Conservation (phyloP, 2,797 vertebrate species). For the Muscicapa striata region DNA sequence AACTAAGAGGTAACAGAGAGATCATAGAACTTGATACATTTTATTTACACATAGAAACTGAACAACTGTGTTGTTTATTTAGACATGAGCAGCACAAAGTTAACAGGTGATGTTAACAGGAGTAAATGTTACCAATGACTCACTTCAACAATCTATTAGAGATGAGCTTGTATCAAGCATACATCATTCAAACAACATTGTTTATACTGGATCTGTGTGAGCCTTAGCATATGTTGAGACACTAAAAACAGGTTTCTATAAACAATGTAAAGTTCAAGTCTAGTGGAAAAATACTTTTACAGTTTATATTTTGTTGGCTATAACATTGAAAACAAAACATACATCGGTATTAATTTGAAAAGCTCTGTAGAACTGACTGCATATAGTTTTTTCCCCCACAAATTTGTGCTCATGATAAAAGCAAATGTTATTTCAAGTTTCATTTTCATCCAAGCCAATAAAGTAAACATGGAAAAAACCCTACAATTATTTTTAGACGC, state of each 20-base stretch:
- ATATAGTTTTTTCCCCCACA: not conserved
- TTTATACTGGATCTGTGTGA: constrained; percentile 44
- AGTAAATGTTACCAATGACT: constrained; percentile 43
- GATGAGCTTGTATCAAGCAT: constrained; percentile 44
- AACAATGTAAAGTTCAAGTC: constrained; percentile 64
- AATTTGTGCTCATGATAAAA: constrained; percentile 66
- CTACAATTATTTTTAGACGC: constrained; percentile 36
- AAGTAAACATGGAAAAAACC: constrained; percentile 45
- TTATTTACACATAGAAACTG: constrained; percentile 76
- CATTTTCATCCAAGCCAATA: constrained; percentile 28
- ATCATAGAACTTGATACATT: constrained; percentile 70
- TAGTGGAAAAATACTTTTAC: constrained; percentile 61
- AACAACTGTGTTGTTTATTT: constrained; percentile 48
- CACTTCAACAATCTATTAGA: constrained; percentile 60
- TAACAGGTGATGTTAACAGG: constrained; percentile 43
- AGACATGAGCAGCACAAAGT: constrained; percentile 69
- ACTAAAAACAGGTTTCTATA: constrained; percentile 55
- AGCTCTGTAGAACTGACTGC: constrained; percentile 12
- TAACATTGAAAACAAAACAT: constrained; percentile 59
- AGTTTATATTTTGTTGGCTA: constrained; percentile 47
- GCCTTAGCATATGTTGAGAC: constrained; percentile 48
- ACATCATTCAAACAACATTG: constrained; percentile 53
- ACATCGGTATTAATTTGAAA: constrained; percentile 56
- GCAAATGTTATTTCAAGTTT: constrained; percentile 54
- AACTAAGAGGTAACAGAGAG: constrained; percentile 71